Percentiles rank a stretch among this genome's conserved stretches.
Evolutionary conservation across 2,113 vertebrate genomes (phyloP).

Genomic region (Charadrius vociferus): DNA sequence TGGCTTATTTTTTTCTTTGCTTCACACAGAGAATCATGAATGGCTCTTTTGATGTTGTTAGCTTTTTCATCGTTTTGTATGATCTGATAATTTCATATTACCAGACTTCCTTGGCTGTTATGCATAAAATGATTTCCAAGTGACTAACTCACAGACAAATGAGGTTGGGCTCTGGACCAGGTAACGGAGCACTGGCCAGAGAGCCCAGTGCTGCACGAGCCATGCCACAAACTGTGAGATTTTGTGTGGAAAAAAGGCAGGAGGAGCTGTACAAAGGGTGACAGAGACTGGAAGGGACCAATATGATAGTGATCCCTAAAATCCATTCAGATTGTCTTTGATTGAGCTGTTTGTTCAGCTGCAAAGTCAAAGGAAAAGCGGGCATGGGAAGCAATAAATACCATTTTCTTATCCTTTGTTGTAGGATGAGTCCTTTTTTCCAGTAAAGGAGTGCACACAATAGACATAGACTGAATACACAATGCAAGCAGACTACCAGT

Average conservation of each 20-base stretch:
- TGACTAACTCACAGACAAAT: background rate
- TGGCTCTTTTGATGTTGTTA: background rate
- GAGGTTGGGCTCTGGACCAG: background rate
- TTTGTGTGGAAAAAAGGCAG: background rate
- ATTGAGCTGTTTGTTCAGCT: background rate
- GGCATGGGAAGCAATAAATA: background rate
- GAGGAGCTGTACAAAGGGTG: background rate
- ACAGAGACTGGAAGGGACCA: background rate
- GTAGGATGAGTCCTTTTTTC: background rate
- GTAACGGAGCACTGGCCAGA: background rate
- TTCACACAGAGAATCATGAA: background rate
- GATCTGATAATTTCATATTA: background rate
- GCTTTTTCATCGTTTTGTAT: background rate
- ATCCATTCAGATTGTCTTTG: background rate
- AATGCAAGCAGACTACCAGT: background rate
- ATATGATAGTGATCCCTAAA: background rate
- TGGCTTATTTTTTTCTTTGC: background rate
- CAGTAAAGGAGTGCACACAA: background rate
- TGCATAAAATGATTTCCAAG: background rate
- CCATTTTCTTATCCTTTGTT: background rate
- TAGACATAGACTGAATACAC: background rate
- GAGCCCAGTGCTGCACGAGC: rapidly evolving
- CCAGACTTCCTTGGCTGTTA: background rate
- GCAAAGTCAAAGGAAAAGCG: background rate
- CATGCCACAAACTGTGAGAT: background rate